Evolutionary conservation across 2,113 vertebrate genomes (phyloP).

Genomic region (Pituophis catenifer): DNA sequence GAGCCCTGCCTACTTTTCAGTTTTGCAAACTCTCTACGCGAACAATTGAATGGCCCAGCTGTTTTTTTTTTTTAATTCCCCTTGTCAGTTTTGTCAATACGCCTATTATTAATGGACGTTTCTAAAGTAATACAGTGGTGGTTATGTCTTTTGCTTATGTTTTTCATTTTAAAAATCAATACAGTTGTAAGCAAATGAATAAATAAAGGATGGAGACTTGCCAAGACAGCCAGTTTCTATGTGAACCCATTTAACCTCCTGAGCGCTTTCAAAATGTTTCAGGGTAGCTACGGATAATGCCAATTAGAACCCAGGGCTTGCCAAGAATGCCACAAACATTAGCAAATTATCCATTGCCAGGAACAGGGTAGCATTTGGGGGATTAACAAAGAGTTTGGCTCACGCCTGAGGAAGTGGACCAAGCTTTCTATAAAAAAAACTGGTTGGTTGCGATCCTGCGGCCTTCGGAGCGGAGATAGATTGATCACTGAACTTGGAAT

Average conservation of each 20-base stretch:
- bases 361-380: not conserved
- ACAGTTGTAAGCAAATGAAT: slow-evolving; percentile 35
- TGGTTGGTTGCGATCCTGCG: slow-evolving; percentile 6
- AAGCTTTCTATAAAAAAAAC: slow-evolving; percentile 21
- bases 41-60: not conserved
- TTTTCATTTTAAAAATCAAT: slow-evolving; percentile 37
- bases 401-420: not conserved
- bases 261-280: not conserved
- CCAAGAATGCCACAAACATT: not conserved
- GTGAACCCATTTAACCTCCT: slow-evolving; percentile 27
- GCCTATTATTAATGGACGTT: slow-evolving; percentile 30
- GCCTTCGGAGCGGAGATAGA: slow-evolving; percentile 8
- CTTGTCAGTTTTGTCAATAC: slow-evolving; percentile 31
- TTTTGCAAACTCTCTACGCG: not conserved
- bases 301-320: not conserved
- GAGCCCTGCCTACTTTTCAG: not conserved
- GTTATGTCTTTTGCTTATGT: slow-evolving; percentile 35
- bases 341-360: slow-evolving; percentile 18
- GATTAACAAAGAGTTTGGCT: slow-evolving; percentile 26
- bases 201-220: slow-evolving; percentile 29
- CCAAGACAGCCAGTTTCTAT: slow-evolving; percentile 10
- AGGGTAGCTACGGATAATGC: not conserved
- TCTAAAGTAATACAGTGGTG: slow-evolving; percentile 34
- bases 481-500: slow-evolving; percentile 5
- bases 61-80: not conserved